Evolutionary conservation across 2,888 invertebrate genomes (phyloP).

Genomic region (Sminthurides aquaticus): DNA sequence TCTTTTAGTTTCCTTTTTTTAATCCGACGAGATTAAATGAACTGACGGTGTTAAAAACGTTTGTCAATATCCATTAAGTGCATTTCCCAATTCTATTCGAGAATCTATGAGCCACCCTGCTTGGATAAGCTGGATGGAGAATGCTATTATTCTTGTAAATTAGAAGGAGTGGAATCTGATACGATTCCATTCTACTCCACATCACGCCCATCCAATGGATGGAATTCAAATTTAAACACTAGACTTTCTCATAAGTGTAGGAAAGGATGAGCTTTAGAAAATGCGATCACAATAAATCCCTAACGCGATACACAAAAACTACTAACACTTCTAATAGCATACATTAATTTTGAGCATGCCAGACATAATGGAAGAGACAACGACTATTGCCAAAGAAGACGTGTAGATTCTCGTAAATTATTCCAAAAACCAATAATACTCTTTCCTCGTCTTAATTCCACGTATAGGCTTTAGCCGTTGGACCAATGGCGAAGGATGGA

Average conservation of each 20-base stretch:
- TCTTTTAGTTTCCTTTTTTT: conserved; percentile 24
- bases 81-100: conserved; percentile 1
- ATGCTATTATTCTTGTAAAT: conserved; percentile 10
- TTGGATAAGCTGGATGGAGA: conserved; percentile 2
- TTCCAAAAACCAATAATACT: neutral
- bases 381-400: neutral
- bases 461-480: too few species aligned
- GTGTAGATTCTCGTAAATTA: neutral
- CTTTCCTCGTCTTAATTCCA: neutral
- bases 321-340: conserved; percentile 1
- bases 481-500: too few species aligned
- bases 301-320: conserved; percentile 1
- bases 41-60: conserved; percentile 29
- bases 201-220: neutral
- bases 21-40: conserved; percentile 29
- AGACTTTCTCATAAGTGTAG: neutral
- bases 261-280: neutral
- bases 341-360: conserved; percentile 1
- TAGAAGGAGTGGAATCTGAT: conserved; percentile 1
- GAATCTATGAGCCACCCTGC: conserved; percentile 1
- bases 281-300: conserved; percentile 7
- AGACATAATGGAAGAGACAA: neutral
- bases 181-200: neutral
- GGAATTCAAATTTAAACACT: conserved; percentile 4
- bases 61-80: conserved; percentile 32